Percentiles rank a stretch among this genome's conserved stretches.
phyloP scores from a whole-genome alignment of 2,797 vertebrate genomes.

The Danionella dracula region DNA sequence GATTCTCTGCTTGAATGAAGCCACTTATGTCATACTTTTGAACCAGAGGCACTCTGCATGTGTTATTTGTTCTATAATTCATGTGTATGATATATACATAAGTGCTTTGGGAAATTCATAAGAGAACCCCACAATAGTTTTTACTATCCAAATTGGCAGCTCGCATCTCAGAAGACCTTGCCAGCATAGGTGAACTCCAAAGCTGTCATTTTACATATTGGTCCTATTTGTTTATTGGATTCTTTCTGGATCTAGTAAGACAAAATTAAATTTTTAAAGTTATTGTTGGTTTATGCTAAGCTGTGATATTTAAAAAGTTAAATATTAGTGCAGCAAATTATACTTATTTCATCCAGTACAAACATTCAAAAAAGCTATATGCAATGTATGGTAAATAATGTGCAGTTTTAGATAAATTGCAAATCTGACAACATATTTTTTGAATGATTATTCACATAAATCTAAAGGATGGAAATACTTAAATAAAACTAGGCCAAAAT shows the following conservation, averaged over 20 bases:
- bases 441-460: too few relatives aligned
- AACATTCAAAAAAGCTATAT: too few relatives aligned
- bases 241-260: slow-evolving; percentile 19
- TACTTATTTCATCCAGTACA: too few relatives aligned
- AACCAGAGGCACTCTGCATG: not conserved
- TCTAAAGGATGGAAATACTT: too few relatives aligned
- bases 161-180: slow-evolving; percentile 6
- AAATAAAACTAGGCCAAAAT: too few relatives aligned
- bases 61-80: slow-evolving; percentile 16
- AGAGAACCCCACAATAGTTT: too few relatives aligned
- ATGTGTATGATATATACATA: slow-evolving; percentile 19
- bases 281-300: not conserved
- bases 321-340: not conserved
- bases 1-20: not conserved
- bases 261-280: slow-evolving; percentile 20
- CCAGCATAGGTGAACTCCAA: slow-evolving; percentile 35
- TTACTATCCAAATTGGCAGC: slow-evolving; percentile 26
- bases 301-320: not conserved
- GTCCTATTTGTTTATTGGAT: not conserved
- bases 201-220: slow-evolving; percentile 33
- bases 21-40: not conserved
- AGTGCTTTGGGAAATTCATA: slow-evolving; percentile 21
- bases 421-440: too few relatives aligned
- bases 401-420: too few relatives aligned
- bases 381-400: too few relatives aligned